Conservation (phyloP, 2,888 invertebrate species). For the Pedicia rivosa region DNA sequence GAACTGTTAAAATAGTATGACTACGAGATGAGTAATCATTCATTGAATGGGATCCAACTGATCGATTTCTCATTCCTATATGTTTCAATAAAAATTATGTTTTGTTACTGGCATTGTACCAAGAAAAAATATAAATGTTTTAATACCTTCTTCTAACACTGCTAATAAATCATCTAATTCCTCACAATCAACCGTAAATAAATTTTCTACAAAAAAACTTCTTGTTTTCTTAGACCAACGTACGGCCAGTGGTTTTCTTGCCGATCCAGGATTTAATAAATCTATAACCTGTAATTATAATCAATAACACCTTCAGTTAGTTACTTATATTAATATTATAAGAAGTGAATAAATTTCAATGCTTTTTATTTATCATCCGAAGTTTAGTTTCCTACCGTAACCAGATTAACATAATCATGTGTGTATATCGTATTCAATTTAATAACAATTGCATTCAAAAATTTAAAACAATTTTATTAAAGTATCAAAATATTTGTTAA, state of each 20-base stretch:
- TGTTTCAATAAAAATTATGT: constrained; percentile 9
- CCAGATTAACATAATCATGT: too few relatives aligned
- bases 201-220: constrained; percentile 89
- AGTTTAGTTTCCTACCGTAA: too few relatives aligned
- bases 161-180: constrained; percentile 83
- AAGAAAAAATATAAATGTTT: background rate
- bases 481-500: too few relatives aligned
- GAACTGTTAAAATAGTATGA: constrained; percentile 81
- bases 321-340: too few relatives aligned
- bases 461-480: too few relatives aligned
- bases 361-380: too few relatives aligned
- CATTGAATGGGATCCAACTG: constrained; percentile 81
- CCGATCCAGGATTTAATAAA: constrained; percentile 72
- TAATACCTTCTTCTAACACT: constrained; percentile 80
- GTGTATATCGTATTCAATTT: too few relatives aligned
- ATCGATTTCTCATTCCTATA: constrained; percentile 74
- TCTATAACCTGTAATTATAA: constrained; percentile 96
- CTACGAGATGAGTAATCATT: constrained; percentile 87
- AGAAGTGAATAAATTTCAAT: too few relatives aligned
- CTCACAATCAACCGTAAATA: constrained; percentile 91
- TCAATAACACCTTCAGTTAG: too few relatives aligned
- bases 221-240: constrained; percentile 88
- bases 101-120: too few relatives aligned
- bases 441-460: too few relatives aligned
- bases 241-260: constrained; percentile 63